These are phyloP conservation scores for Burhinus oedicnemus DNA, from an alignment of 2,113 vertebrate species.

Conservation along the genomic window DNA sequence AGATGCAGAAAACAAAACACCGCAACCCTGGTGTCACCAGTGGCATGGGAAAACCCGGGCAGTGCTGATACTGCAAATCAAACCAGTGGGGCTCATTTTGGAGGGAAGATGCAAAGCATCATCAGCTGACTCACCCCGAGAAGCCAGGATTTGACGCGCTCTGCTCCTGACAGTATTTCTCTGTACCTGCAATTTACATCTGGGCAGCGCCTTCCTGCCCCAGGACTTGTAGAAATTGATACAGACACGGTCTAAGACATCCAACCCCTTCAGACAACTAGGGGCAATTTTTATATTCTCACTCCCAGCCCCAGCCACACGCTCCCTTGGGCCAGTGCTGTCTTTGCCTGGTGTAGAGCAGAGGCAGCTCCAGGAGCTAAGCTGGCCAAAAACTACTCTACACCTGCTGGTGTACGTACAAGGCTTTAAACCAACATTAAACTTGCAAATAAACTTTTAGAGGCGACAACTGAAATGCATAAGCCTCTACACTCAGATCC, in stretches of 20 bases:
- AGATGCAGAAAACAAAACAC: not conserved
- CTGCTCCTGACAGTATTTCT: accelerated
- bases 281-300: not conserved
- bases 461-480: not conserved
- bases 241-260: not conserved
- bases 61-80: not conserved
- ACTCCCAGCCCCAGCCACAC: not conserved
- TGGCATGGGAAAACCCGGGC: accelerated
- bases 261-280: not conserved
- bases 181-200: not conserved
- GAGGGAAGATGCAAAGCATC: not conserved
- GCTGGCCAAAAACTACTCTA: not conserved
- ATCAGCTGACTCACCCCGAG: accelerated
- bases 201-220: not conserved
- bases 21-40: not conserved
- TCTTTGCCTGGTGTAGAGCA: accelerated
- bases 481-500: not conserved
- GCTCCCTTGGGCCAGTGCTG: not conserved
- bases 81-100: accelerated
- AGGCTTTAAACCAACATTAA: not conserved
- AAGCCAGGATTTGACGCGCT: accelerated
- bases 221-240: not conserved
- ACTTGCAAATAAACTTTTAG: not conserved
- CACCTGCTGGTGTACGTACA: not conserved
- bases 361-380: not conserved